phyloP scores from a whole-genome alignment of 2,113 vertebrate genomes.

The Meriones unguiculatus region DNA sequence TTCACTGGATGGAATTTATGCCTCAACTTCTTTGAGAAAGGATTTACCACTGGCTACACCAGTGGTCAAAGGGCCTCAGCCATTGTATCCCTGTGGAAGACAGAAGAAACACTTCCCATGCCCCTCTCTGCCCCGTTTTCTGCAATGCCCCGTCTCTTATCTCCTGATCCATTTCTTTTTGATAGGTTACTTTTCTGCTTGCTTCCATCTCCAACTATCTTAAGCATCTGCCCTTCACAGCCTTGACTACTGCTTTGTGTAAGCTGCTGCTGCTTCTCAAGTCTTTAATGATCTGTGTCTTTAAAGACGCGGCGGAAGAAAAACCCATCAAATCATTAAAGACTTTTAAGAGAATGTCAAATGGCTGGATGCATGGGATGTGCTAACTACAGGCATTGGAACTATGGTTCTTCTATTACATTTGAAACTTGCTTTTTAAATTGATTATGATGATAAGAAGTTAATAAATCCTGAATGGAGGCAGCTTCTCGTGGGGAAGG shows the following conservation, averaged over 20 bases:
- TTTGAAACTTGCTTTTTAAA: slow-evolving; percentile 17
- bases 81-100: background rate
- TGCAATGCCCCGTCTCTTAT: background rate
- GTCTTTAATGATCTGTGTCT: slow-evolving; percentile 54
- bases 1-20: background rate
- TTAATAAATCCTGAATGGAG: background rate
- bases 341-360: slow-evolving; percentile 48
- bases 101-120: rapidly evolving
- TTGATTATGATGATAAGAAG: slow-evolving; percentile 16
- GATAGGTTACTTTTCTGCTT: background rate
- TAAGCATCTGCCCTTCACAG: background rate
- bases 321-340: slow-evolving; percentile 17
- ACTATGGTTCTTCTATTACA: background rate
- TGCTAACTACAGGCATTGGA: slow-evolving; percentile 57
- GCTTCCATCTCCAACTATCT: background rate
- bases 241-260: background rate
- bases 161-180: background rate
- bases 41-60: background rate
- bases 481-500: background rate
- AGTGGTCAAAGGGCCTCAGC: background rate
- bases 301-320: background rate
- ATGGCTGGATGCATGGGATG: slow-evolving; percentile 6
- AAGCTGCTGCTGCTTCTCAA: background rate
- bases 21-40: background rate
- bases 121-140: background rate